Evolutionary conservation across 1,140 invertebrate species (phyloP), one percentile per base, ranked within the genome.

Genomic region (Psilanteris sp.): DNA sequence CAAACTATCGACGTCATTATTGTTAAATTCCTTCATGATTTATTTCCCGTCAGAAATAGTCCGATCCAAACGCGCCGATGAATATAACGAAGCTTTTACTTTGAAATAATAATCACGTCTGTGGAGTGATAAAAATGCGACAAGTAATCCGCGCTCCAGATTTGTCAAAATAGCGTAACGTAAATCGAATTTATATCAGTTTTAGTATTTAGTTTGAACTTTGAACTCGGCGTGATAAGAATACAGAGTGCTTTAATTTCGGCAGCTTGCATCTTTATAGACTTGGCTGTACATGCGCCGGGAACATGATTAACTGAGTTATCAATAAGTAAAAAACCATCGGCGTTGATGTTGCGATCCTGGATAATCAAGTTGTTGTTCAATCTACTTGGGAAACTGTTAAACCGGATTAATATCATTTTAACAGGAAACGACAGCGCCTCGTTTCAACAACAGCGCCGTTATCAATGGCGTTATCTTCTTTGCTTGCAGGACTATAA

Each of bases 341-440:
- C 27, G 50, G 11, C 29, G n/a, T 26, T 24, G 29, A 50, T 36
- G 27, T 22, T 41, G 18, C 36, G 41, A 39, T 32, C 32, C 52
- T 22, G 26, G 54, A 52, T 61, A 70, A 70, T 70, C 46, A 59
- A 61, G 44, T 70, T 70, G 66, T 59, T 70, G 67, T 61, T 71
- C 55, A 71, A 71, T 71, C 37, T 71, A 61, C 41, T 57, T 62
- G 57, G 43, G 36, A 64, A 72, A 61, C 43, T 59, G 44, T 52
- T 61, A 27, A 70, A 52, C 27, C 43, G 15, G 36, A 70, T 70
- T 70, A 70, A 50, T 36, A 43, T 70, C 36, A 31, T 70, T 70
- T 57, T 61, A 70, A 61, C 22, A 14, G 3, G 46, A 59, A 50
- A 39, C 43, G 24, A 68, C 43, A 39, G 39, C 14, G 24, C 14